Evolutionary conservation across 2,888 invertebrate genomes (phyloP).

Genomic region (Watsonalla binaria): DNA sequence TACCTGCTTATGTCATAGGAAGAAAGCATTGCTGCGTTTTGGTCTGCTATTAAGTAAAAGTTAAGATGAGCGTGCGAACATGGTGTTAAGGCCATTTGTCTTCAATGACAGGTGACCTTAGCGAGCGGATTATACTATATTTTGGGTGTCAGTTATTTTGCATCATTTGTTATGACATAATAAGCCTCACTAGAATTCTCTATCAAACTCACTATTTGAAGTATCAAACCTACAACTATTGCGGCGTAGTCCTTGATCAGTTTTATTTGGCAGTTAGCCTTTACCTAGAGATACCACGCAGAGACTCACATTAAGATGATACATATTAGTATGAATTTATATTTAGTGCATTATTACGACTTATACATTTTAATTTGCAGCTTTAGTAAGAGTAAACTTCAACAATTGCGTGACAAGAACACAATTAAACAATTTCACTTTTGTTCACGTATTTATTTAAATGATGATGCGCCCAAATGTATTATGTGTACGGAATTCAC

Average conservation of each 20-base stretch:
- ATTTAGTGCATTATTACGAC: background rate
- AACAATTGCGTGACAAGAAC: constrained; percentile 12
- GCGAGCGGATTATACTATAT: background rate
- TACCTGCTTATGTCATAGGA: constrained; percentile 49
- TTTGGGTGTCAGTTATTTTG: too few relatives aligned
- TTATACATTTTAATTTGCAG: background rate
- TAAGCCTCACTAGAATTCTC: too few relatives aligned
- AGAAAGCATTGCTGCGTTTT: constrained; percentile 64
- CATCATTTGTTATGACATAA: too few relatives aligned
- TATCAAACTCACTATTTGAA: too few relatives aligned
- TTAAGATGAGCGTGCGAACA: constrained; percentile 57
- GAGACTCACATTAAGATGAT: too few relatives aligned
- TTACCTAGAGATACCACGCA: too few relatives aligned
- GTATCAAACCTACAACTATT: too few relatives aligned
- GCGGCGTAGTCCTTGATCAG: too few relatives aligned
- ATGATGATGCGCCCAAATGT: constrained; percentile 35
- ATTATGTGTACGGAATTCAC: constrained; percentile 22
- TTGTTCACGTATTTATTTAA: constrained; percentile 51
- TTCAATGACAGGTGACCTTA: constrained; percentile 5
- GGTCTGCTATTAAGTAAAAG: constrained; percentile 69
- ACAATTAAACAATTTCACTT: constrained; percentile 39
- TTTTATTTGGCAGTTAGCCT: too few relatives aligned
- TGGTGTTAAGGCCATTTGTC: constrained; percentile 4
- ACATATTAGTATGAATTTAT: too few relatives aligned
- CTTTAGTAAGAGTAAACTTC: background rate